phyloP scores from a whole-genome alignment of 2,888 invertebrate genomes.

The Spialia ferax region DNA sequence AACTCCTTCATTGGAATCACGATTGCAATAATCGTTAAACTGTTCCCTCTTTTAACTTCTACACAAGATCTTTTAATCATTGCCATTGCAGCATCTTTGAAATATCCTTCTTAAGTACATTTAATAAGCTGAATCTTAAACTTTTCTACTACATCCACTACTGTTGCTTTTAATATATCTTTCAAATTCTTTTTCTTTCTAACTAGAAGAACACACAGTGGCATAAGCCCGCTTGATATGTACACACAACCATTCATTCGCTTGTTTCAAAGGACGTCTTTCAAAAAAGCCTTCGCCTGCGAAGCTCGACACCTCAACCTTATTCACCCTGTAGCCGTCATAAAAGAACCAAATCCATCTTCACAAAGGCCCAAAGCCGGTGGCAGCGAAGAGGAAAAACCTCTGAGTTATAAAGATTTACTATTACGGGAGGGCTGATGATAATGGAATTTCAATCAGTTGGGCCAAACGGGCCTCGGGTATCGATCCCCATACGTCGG shows the following conservation, averaged over 20 bases:
- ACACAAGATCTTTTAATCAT: too few species aligned
- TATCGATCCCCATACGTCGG: slow-evolving; percentile 24
- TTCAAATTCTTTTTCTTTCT: too few species aligned
- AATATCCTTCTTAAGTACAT: too few species aligned
- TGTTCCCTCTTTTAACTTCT: too few species aligned
- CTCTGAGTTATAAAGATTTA: slow-evolving; percentile 75
- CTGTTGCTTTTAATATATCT: too few species aligned
- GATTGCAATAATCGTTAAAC: too few species aligned
- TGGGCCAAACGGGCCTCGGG: slow-evolving; percentile 43
- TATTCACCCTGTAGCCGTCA: slow-evolving; percentile 56
- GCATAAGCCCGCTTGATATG: not conserved
- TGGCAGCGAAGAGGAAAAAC: slow-evolving; percentile 69
- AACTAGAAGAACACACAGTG: not conserved
- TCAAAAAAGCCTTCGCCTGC: not conserved
- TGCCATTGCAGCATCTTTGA: too few species aligned
- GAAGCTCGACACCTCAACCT: slow-evolving; percentile 15
- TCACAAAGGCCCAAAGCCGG: slow-evolving; percentile 65
- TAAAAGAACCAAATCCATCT: slow-evolving; percentile 66
- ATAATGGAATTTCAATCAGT: slow-evolving; percentile 85
- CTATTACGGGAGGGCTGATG: slow-evolving; percentile 72
- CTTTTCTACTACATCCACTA: not conserved
- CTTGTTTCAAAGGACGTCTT: not conserved
- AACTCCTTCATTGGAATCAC: too few species aligned
- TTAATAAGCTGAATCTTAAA: too few species aligned
- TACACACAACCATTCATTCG: not conserved